Conservation (phyloP, 2,888 invertebrate species). For the Dryomyza anilis region DNA sequence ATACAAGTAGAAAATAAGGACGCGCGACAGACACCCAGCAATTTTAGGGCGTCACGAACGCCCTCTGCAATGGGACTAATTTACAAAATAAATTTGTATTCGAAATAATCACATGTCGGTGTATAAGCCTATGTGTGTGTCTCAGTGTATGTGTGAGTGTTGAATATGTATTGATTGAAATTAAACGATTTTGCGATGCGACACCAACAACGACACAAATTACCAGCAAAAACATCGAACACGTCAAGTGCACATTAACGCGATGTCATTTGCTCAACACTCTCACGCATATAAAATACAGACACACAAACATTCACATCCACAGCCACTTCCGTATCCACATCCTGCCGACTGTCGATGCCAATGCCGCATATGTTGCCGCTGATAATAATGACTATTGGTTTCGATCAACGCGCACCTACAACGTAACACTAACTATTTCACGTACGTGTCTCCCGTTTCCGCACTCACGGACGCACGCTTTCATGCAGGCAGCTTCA, state of each 20-base stretch:
- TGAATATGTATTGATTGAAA: constrained; percentile 27
- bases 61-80: neutral
- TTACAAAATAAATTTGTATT: neutral
- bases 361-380: neutral
- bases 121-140: neutral
- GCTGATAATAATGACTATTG: constrained; percentile 8
- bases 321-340: neutral
- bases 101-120: neutral
- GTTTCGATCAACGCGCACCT: neutral
- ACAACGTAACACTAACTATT: neutral
- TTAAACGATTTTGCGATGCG: constrained; percentile 15
- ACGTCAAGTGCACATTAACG: constrained; percentile 24
- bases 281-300: neutral
- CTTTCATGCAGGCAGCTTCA: neutral
- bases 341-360: no score
- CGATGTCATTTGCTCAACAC: constrained; percentile 16
- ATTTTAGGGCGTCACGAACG: no score
- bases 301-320: neutral
- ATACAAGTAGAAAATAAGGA: no score
- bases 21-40: no score
- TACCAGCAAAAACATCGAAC: constrained; percentile 1
- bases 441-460: neutral
- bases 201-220: neutral
- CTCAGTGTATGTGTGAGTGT: constrained; percentile 5
- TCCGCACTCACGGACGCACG: neutral